Conservation (phyloP, 2,888 invertebrate species). For the Doris montereyensis region DNA sequence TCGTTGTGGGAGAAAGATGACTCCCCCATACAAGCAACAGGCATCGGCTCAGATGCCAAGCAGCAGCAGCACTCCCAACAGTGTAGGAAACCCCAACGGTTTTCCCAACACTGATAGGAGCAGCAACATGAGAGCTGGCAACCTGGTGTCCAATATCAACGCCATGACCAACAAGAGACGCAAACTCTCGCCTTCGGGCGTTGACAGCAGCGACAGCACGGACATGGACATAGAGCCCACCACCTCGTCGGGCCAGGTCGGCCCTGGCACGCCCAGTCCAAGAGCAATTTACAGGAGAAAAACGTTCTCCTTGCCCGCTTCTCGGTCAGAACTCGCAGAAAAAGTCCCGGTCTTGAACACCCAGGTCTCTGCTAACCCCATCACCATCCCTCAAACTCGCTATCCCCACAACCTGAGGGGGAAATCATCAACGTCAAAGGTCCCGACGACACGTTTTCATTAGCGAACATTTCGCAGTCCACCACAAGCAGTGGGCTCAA, state of each 20-base stretch:
- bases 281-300: constrained; percentile 55
- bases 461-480: constrained; percentile 53
- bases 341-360: constrained; percentile 64
- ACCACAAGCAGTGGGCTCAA: constrained; percentile 53
- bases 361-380: constrained; percentile 51
- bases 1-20: constrained; percentile 60
- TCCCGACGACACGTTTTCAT: too few relatives aligned
- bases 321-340: constrained; percentile 58
- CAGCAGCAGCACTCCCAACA: not conserved
- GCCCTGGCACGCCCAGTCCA: too few relatives aligned
- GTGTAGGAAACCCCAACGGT: not conserved
- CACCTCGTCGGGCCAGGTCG: constrained; percentile 39
- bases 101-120: not conserved
- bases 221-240: constrained; percentile 45
- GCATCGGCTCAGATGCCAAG: not conserved
- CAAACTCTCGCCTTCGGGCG: constrained; percentile 49
- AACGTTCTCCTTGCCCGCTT: constrained; percentile 66
- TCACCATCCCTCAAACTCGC: constrained; percentile 76
- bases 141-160: not conserved
- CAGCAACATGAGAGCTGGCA: not conserved
- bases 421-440: constrained; percentile 47
- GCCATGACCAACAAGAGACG: constrained; percentile 50
- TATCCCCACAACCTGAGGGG: too few relatives aligned
- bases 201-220: constrained; percentile 53
- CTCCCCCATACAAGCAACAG: constrained; percentile 34